Base-by-base conservation (phyloP, 2,797 vertebrate species). In the Bovichtus diacanthus region DNA sequence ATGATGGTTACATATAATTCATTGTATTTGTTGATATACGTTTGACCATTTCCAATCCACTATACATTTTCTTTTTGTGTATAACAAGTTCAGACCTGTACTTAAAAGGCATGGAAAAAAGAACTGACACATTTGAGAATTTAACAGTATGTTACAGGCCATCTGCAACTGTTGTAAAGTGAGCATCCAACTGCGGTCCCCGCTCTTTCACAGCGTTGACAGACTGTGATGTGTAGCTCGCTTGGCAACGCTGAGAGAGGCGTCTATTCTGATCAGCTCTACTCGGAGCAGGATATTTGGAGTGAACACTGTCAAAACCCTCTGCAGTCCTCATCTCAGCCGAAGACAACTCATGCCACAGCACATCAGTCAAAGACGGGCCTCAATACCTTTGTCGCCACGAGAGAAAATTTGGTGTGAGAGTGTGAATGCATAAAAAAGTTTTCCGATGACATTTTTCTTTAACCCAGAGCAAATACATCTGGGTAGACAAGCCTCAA, bases 281-380 rank as follows among this genome's bases (percentile, higher is more conserved):
- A 54, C 78, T 88, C 3, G 55, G 86, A 92, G 83, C 86, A 86
- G 87, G 90, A 92, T 86, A 87, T 88, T 72, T 85, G 76, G 88
- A 91, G 87, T 83, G 90, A 91, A 89, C 83, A 82, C 86, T 91
- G 91, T 93, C 88, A 93, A 90, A 93, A 87, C 85, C 85, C 89
- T 87, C 68, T 50, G 66, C 78, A 70, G 81, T 87, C 87, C 80
- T 78, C 70, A 18, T 83, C 75, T 91, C 86, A 82, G 80, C 81
- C 19, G 70, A 79, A 88, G 89, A 93, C 89, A 85, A 76, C 75
- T 50, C 6, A 73, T 87, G 91, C 91, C 90, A 90, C 82, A 56
- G 87, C 59, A 27, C 81, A 88, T 93, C 89, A 69, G 68, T 87
- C 88, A 85, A 19, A 76, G 76, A 73, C 65, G 27, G 72, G 83